Base-by-base conservation (phyloP, 2,888 invertebrate species). In the Dasysyrphus albostriatus region DNA sequence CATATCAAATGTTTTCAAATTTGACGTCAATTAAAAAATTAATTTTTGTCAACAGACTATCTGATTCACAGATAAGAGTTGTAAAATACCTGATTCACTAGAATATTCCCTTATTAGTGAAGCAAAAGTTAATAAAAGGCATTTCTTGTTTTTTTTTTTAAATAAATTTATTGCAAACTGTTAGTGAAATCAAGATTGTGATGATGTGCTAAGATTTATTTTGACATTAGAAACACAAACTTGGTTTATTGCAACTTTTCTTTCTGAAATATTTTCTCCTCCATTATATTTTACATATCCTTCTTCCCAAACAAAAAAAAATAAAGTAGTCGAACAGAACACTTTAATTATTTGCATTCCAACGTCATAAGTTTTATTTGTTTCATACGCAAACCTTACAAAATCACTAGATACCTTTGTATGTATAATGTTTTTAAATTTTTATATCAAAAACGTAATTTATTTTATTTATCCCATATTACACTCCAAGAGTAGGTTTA, bases 391-490 rank as follows among this genome's bases (percentile, higher is more conserved):
- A 47, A 16, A 47, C 47, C 47, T 47, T 16, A 47, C 16, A 47
- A 16, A 47, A 47, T 44, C n/a, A n/a, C n/a, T 3, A 24, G 24
- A 3, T 24, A 24, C 24, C n/a, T n/a, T n/a, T n/a, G 3, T 24
- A 24, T 3, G 3, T 24, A 24, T 24, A 2, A 24, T 24, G 3
- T 24, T 24, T 24, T 24, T 34, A 3, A 24, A 2, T 24, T 24
- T 3, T 24, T 58, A 58, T 58, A 24, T 63, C 49, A 77, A 67
- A 63, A 73, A 16, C 73, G 83, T 83, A 83, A 75, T 79, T 74
- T 34, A 63, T 74, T 83, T 75, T 73, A 24, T 51, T 51, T 51
- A 24, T 12, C 49, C 19, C 19, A 19, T 19, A 49, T 49, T 19
- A 49, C 49, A 49, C 49, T 19, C 4, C 16, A 49, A 10, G 19